Evolutionary conservation across 2,888 invertebrate species (phyloP), one percentile per base, ranked within the genome.

Genomic region (Litoditis marina): DNA sequence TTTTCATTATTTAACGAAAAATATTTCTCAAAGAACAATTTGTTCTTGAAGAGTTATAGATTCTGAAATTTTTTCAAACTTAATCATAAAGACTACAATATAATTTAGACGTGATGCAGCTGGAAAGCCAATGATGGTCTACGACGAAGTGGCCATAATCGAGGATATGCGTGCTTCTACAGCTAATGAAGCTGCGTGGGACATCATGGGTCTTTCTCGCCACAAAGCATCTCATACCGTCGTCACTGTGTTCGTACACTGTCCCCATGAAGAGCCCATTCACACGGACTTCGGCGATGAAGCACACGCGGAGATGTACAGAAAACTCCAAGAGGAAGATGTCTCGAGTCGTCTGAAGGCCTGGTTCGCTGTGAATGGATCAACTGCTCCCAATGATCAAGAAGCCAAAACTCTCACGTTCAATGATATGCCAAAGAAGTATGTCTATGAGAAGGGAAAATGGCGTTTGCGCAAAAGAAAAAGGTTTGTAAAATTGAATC

Each of bases 111-210:
- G 16, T 3, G 49, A 49, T 13, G 49, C 22, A 19, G 13, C 13
- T 5, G 49, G 49, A 4, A 22, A 27, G 4, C 25, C 16, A 4
- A 22, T 27, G 13, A 4, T 49, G 5, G 49, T 49, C 7, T 49
- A 49, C 42, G 57, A 66, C 34, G 66, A 66, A 7, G 49, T 47
- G 6, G 19, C 34, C 22, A 44, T 55, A n/a, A 31, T 57, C n/a
- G 32, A 56, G 39, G 66, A 66, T 39, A 42, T 60, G 50, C 6
- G 55, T 0, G 63, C 63, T 4, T 50, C 52, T 27, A 63, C 63
- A 0, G 55, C 60, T 13, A 49, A 39, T 46, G 66, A 66, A 56
- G 66, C 63, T 2, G 53, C 16, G 2, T 66, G 66, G 63, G 30
- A 46, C 13, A 25, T 55, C 13, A 11, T 36, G 3, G 49, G 39